Base-by-base conservation (phyloP, 2,113 vertebrate species). In the Pachypanchax playfairii region DNA sequence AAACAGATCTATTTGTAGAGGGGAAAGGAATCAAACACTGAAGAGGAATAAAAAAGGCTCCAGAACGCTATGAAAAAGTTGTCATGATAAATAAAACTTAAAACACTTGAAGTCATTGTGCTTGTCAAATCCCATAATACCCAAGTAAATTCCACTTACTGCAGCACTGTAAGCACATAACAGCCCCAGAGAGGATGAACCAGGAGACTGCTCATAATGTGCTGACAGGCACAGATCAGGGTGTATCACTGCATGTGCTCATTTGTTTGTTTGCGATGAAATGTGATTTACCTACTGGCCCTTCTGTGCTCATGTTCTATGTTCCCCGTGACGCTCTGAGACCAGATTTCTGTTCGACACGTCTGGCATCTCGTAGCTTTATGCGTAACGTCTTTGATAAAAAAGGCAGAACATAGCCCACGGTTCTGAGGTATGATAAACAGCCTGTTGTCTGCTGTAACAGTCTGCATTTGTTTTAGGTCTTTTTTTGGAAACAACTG, bases 401-500 rank as follows among this genome's bases (percentile, higher is more conserved):
- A 49, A 60, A 82, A 53, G n/a, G 39, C 14, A 62, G 42, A 70
- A 57, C 39, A 22, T 25, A 17, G 35, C 60, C 67, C 50, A 62
- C 4, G 38, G 51, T 20, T 28, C 47, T 46, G 28, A 63, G 74
- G 62, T 46, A 73, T 67, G 75, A 86, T 73, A 50, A 75, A 79
- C 59, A 65, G 69, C 63, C 60, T 68, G 71, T 62, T 84, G 68
- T 82, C 68, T 76, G 65, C 20, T 35, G 33, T 26, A 52, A 65
- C 61, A 61, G 36, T 53, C 31, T 63, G 61, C 74, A 80, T 77
- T 80, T 54, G 43, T 79, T 85, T 44, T 17, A n/a, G 54, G 53
- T 43, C 63, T 70, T 82, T 80, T 70, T 70, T 50, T 49, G 77
- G 73, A 73, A 70, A 44, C 57, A 49, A 49, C 51, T 57, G 39